Conservation (phyloP, 2,113 vertebrate genomes). For the Todiramphus chloris region DNA sequence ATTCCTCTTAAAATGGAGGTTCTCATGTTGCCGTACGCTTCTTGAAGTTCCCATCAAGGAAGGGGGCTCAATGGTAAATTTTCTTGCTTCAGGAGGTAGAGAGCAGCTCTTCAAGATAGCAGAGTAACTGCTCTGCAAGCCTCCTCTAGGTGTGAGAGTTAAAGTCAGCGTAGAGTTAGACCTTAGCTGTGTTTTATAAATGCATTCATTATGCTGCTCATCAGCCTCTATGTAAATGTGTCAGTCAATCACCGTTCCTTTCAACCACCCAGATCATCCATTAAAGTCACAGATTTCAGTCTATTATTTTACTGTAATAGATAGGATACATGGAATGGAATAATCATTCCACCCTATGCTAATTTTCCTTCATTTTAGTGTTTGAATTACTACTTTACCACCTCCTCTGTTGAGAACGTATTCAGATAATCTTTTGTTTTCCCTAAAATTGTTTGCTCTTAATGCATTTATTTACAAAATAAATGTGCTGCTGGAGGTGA, state of each 20-base stretch:
- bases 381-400: conserved; percentile 58
- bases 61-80: not conserved
- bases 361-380: conserved; percentile 44
- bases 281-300: conserved; percentile 53
- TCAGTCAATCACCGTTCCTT: conserved; percentile 62
- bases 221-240: conserved; percentile 61
- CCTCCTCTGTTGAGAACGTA: not conserved
- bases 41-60: not conserved
- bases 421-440: conserved; percentile 65
- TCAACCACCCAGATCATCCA: conserved; percentile 55
- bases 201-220: conserved; percentile 55
- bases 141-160: not conserved
- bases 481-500: conserved; percentile 54
- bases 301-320: conserved; percentile 51
- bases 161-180: not conserved
- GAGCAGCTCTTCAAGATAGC: not conserved
- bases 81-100: not conserved
- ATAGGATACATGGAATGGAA: conserved; percentile 23
- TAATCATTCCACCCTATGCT: conserved; percentile 51
- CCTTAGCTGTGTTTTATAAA: conserved; percentile 37
- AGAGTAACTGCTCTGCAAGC: not conserved
- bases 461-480: conserved; percentile 68
- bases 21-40: rapidly evolving
- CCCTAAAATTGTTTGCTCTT: conserved; percentile 53
- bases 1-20: not conserved